These are phyloP conservation scores for Priocnemis perturbator DNA, from an alignment of 2,888 invertebrate genomes.

Conservation along the genomic window DNA sequence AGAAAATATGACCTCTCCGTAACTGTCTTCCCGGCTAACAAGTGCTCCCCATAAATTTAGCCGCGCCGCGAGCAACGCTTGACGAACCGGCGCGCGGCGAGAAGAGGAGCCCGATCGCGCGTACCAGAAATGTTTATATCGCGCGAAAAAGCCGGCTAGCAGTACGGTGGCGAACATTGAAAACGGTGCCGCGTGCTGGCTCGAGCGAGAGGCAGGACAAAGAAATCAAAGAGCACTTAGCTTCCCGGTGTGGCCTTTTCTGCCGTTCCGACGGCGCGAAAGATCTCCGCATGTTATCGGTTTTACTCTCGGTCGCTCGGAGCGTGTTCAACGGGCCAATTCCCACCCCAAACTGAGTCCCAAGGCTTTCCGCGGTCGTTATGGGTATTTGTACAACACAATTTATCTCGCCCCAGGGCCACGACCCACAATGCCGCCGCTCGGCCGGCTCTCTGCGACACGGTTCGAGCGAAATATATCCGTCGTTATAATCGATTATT, in stretches of 20 bases:
- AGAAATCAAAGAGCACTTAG: slow-evolving; percentile 47
- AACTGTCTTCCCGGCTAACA: no score
- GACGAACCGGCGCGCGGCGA: no score
- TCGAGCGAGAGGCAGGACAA: slow-evolving; percentile 31
- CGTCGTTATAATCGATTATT: slow-evolving; percentile 64
- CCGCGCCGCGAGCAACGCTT: no score
- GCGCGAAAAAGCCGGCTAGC: no score
- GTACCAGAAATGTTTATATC: no score
- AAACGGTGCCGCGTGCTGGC: background rate
- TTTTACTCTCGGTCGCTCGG: slow-evolving; percentile 20
- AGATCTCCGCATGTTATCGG: slow-evolving; percentile 38
- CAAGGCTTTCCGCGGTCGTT: slow-evolving; percentile 39
- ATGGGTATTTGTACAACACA: slow-evolving; percentile 59
- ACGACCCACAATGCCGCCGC: slow-evolving; percentile 36
- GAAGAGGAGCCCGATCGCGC: no score
- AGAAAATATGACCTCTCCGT: no score
- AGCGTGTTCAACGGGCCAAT: slow-evolving; percentile 29
- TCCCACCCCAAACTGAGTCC: slow-evolving; percentile 32
- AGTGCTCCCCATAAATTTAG: no score
- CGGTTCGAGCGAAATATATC: slow-evolving; percentile 49
- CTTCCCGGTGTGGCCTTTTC: slow-evolving; percentile 39
- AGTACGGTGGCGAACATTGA: slow-evolving; percentile 7
- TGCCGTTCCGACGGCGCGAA: slow-evolving; percentile 28
- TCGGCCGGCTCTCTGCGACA: slow-evolving; percentile 28
- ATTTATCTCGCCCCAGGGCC: slow-evolving; percentile 54